Percentiles rank a stretch among this genome's conserved stretches.
Conservation (phyloP, 2,113 vertebrate species). For the Poeciliopsis retropinna region DNA sequence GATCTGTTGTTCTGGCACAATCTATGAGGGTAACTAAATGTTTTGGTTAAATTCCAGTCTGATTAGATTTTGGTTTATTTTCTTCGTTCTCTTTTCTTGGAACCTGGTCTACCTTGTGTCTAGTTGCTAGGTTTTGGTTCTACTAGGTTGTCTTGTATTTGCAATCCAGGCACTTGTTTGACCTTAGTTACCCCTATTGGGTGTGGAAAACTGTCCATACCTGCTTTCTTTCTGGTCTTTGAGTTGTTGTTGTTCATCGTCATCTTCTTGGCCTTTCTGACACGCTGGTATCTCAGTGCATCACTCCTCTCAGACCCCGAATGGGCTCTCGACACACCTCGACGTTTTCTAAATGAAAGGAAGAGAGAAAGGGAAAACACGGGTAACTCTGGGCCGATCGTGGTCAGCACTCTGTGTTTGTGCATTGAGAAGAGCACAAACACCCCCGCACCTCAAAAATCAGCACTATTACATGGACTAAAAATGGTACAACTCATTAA, state of each 20-base stretch:
- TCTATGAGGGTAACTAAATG: too few species aligned
- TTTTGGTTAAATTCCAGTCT: too few species aligned
- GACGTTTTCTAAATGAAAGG: constrained; percentile 81
- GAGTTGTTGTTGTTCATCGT: constrained; percentile 92
- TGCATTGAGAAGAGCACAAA: constrained; percentile 59
- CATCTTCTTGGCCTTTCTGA: constrained; percentile 99
- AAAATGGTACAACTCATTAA: constrained; percentile 71
- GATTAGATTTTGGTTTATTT: too few species aligned
- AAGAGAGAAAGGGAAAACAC: constrained; percentile 57
- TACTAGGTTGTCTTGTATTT: neutral
- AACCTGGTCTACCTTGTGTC: neutral
- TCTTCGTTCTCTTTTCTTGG: neutral
- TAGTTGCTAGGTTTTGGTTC: neutral
- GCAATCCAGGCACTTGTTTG: neutral
- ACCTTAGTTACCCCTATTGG: too few species aligned
- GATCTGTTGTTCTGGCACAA: too few species aligned
- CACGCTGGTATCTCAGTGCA: constrained; percentile 97
- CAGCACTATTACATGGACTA: constrained; percentile 58
- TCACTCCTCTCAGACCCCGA: constrained; percentile 99
- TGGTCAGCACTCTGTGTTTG: constrained; percentile 33
- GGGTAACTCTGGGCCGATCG: constrained; percentile 65
- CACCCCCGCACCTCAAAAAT: constrained; percentile 57
- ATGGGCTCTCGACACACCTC: constrained; percentile 82
- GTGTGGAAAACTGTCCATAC: constrained; percentile 76
- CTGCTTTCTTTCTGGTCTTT: constrained; percentile 93